phyloP scores from a whole-genome alignment of 64 coral and sea anemone species.

The Trachythela sp. region DNA sequence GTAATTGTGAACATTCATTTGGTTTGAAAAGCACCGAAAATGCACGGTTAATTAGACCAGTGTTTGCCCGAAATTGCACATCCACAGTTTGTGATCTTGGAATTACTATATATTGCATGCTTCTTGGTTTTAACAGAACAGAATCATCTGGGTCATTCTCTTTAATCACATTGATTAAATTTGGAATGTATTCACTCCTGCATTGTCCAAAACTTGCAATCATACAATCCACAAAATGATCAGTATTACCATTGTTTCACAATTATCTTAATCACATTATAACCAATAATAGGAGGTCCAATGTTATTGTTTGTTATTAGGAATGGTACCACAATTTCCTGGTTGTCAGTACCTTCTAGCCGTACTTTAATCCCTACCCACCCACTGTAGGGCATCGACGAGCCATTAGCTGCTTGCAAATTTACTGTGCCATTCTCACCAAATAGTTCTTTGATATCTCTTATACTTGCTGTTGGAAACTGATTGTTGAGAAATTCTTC shows the following conservation, averaged over 20 bases:
- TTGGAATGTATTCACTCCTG: neutral
- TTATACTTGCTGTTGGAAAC: constrained; percentile 8
- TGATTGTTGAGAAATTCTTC: constrained; percentile 44
- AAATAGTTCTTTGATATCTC: constrained; percentile 54
- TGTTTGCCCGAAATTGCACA: neutral
- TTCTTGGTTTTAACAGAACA: neutral
- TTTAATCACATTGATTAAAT: no score
- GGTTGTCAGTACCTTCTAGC: no score
- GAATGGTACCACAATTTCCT: no score
- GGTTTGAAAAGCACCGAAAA: neutral
- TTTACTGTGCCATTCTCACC: constrained; percentile 32
- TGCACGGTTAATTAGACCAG: neutral
- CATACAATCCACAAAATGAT: neutral
- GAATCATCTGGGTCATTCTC: no score
- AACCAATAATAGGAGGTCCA: neutral
- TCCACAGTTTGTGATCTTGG: neutral
- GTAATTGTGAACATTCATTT: constrained; percentile 44
- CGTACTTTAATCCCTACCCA: no score
- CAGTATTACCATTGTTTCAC: neutral
- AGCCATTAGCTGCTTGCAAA: constrained; percentile 71
- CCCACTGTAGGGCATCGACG: no score
- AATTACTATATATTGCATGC: neutral
- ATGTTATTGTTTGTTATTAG: no score
- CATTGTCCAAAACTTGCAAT: neutral
- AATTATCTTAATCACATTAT: neutral